These are phyloP conservation scores for Chrysopa pallens DNA, from an alignment of 1,140 invertebrate genomes.

Conservation along the genomic window DNA sequence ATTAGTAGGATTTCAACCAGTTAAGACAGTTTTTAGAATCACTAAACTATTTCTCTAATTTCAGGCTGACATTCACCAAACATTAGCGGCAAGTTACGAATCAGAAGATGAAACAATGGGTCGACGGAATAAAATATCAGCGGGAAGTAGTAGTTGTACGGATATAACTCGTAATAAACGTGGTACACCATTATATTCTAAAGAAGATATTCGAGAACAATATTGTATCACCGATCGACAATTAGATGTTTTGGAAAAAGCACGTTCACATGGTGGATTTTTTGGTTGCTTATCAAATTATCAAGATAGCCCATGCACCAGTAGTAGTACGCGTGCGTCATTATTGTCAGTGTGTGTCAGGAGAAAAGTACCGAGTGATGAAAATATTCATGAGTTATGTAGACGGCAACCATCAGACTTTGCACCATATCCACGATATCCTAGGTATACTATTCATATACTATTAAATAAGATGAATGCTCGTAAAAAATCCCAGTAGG, in stretches of 20 bases:
- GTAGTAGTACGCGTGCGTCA: conserved; percentile 38
- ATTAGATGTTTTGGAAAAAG: conserved; percentile 64
- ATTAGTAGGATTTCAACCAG: no score
- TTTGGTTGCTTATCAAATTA: conserved; percentile 71
- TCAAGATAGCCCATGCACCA: conserved; percentile 39
- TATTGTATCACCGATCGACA: conserved; percentile 86
- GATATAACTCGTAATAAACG: conserved; percentile 21
- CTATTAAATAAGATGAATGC: no score
- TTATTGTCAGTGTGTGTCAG: conserved; percentile 71
- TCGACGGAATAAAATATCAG: conserved; percentile 30
- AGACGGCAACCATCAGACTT: conserved; percentile 29
- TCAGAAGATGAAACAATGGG: conserved; percentile 50
- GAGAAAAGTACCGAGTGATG: conserved; percentile 63
- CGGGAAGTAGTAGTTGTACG: conserved; percentile 23
- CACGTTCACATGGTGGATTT: conserved; percentile 44
- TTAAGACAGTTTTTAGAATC: no score
- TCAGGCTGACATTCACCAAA: conserved; percentile 42
- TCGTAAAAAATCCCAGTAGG: no score
- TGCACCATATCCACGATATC: conserved; percentile 53
- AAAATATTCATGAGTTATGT: conserved; percentile 51
- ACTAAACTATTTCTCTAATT: conserved; percentile 1
- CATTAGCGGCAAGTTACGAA: conserved; percentile 39
- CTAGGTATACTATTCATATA: no score
- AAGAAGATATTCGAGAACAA: conserved; percentile 74
- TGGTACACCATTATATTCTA: conserved; percentile 58